Conservation (phyloP, 2,113 vertebrate genomes). For the Zapus hudsonius region DNA sequence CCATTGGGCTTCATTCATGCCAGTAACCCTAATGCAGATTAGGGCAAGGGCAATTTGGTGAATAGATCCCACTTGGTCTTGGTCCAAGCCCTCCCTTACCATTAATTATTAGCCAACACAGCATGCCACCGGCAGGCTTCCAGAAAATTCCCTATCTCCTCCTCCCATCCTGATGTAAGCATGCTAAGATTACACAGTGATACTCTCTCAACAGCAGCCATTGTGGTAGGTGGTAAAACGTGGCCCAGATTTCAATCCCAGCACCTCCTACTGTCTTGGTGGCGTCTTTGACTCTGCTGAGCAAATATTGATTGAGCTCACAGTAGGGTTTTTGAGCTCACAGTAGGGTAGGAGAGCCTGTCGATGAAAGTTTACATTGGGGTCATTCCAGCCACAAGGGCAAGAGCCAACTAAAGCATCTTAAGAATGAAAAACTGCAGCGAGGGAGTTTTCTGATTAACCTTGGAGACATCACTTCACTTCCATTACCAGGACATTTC, state of each 20-base stretch:
- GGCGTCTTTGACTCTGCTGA: background rate
- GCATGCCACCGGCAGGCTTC: too few species aligned
- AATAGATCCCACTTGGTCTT: background rate
- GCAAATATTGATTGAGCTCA: background rate
- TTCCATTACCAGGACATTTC: slow-evolving; percentile 11
- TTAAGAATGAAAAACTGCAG: background rate
- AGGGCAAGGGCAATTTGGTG: background rate
- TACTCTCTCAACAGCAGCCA: background rate
- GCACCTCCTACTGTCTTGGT: background rate
- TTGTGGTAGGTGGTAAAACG: background rate
- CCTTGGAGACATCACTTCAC: background rate
- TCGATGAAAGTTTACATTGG: background rate
- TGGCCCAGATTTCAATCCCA: background rate
- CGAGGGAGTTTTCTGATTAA: slow-evolving; percentile 12
- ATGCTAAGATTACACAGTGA: too few species aligned
- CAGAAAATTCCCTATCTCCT: too few species aligned
- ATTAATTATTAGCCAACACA: background rate
- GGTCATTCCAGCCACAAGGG: background rate
- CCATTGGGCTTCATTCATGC: background rate
- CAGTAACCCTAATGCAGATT: background rate
- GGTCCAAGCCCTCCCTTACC: background rate
- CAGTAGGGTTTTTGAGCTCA: too few species aligned
- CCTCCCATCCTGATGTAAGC: too few species aligned
- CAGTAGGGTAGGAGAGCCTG: too few species aligned
- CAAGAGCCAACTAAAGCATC: background rate